Base-by-base conservation (phyloP, 2,113 vertebrate genomes). In the Calonectris borealis region DNA sequence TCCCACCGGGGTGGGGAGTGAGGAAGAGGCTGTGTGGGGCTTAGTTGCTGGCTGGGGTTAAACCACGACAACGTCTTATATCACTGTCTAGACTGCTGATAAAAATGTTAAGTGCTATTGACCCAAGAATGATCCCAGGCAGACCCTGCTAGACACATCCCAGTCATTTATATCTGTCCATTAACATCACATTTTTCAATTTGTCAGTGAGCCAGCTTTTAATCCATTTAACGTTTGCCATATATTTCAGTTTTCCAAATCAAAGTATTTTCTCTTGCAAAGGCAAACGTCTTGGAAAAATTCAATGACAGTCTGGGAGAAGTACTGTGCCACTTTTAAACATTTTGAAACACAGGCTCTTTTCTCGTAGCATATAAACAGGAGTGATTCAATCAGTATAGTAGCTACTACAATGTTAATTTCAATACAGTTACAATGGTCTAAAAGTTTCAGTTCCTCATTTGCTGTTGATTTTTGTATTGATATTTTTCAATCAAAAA, bases 61-160 rank as follows among this genome's bases (percentile, higher is more conserved):
- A 46, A 46, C 8, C 46, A 46, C 9, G 46, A 46, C 46, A 70
- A 71, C 61, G 38, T 69, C 86, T 82, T 94, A 65, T 61, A 89
- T 87, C 82, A 94, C 52, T 95, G 84, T 91, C 91, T 87, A 91
- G 93, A 91, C 87, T 85, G 91, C 17, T 94, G 78, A 94, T 91
- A 91, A 89, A 96, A 96, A 94, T 10, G 26, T 69, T 91, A 94
- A 96, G 83, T 75, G 61, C 52, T 96, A 96, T 94, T 96, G 93
- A 96, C 61, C 61, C 77, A 87, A 71, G 31, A 91, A 84, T 79
- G 57, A 95, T 79, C 94, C 51, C 93, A 95, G 65, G 49, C 61
- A 89, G 89, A 87, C 40, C 26, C 32, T 89, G 20, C 65, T 48
- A 91, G 89, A 82, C 31, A 44, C 14, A 46, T 85, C 42, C 36